Base-by-base conservation (phyloP, 2,888 invertebrate genomes). In the Hyposoter dolosus region DNA sequence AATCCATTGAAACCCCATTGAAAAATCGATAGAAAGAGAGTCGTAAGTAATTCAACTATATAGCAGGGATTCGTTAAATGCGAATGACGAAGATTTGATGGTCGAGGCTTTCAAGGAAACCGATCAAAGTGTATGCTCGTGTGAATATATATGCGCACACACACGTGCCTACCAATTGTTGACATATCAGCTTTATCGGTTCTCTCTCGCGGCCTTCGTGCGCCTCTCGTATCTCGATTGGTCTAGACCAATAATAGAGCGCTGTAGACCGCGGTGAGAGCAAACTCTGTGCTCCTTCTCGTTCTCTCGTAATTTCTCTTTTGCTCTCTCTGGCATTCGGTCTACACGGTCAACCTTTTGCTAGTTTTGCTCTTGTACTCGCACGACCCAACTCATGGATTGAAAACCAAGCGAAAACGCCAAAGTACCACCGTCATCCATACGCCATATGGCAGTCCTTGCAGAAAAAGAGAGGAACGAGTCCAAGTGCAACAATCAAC, bases 401-500 rank as follows among this genome's bases (percentile, higher is more conserved):
- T 83, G 84, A 82, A 84, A 83, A 82, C 84, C 82, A 47, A 77
- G 75, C 43, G 79, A 75, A 60, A 32, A 78, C 72, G 40, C 83
- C 53, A 71, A 12, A 83, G 56, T 60, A 60, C 60, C 40, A 72
- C 75, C 79, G 78, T 82, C 87, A 74, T 71, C 60, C 45, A 75
- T 76, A 50, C 76, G 77, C 80, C 86, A 83, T 86, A 83, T 83
- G 83, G 83, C 86, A 45, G 60, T 72, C 68, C 80, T 80, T 76
- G 32, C 60, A 50, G 66, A 83, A 32, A 63, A 69, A 56, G 74
- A 75, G 66, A 56, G 86, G 87, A 89, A 89, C 90, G 90, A 91
- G 90, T 91, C 89, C 90, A 91, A 91, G 91, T 90, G 90, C 91
- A 90, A 89, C 90, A 89, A 90, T 91, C 88, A 87, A 89, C 88